phyloP scores from a whole-genome alignment of 1,140 invertebrate genomes.

The Conus ventricosus region DNA sequence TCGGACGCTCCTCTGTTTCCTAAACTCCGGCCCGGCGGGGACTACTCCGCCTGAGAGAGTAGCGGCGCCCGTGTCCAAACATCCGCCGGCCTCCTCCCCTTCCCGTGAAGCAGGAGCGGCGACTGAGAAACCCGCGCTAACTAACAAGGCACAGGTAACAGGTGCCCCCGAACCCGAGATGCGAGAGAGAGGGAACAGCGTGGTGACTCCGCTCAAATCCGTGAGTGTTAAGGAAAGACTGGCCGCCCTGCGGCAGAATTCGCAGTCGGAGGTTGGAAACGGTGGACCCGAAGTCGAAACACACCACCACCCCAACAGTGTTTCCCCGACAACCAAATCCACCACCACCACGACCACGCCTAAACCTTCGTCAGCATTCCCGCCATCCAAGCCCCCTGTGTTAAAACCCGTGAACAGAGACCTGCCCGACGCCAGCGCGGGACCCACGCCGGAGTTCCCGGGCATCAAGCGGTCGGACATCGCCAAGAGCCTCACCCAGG shows the following conservation, averaged over 20 bases:
- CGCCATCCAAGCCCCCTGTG: neutral
- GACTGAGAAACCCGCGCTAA: too few species aligned
- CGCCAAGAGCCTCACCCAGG: neutral
- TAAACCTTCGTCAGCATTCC: neutral
- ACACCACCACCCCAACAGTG: neutral
- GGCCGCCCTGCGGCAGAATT: slow-evolving; percentile 7
- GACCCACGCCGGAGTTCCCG: neutral
- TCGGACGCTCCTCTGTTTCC: neutral
- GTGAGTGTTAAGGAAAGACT: neutral
- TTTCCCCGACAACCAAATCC: neutral
- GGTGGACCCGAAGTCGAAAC: neutral
- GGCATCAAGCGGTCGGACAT: slow-evolving; percentile 4
- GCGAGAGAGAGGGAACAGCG: neutral
- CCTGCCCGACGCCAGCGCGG: neutral
- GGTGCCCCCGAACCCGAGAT: neutral
- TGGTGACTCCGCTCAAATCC: neutral
- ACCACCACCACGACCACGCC: neutral
- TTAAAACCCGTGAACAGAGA: neutral
- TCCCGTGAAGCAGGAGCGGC: too few species aligned
- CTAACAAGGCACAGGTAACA: too few species aligned
- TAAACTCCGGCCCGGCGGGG: neutral
- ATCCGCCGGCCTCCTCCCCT: neutral
- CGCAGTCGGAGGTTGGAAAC: neutral
- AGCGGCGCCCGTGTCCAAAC: neutral
- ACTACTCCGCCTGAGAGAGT: neutral